Percentiles rank a stretch among this genome's conserved stretches.
Conservation (phyloP, 2,113 vertebrate genomes). For the Trematocara macrostoma region DNA sequence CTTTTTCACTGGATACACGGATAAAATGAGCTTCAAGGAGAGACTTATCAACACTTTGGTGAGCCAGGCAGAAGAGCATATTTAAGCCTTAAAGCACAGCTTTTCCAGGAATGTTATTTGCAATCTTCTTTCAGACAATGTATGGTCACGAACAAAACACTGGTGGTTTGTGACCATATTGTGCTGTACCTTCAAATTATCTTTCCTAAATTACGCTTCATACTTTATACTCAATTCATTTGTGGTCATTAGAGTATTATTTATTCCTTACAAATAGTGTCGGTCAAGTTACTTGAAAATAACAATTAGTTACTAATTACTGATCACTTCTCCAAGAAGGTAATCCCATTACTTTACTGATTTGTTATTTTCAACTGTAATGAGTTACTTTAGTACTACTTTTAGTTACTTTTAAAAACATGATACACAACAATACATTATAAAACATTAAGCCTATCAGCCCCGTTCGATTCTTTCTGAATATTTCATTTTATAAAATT, state of each 20-base stretch:
- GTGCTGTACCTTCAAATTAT: background rate
- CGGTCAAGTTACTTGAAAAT: background rate
- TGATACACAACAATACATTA: accelerated
- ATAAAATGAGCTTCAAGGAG: conserved; percentile 79
- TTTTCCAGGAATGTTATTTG: background rate
- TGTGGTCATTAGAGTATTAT: background rate
- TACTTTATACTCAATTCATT: background rate
- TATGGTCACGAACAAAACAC: background rate
- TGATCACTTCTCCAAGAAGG: background rate
- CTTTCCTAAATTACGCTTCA: background rate
- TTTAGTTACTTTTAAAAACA: background rate
- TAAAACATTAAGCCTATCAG: background rate
- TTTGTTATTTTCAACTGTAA: background rate
- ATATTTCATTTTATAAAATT: background rate
- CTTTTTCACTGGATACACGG: conserved; percentile 65
- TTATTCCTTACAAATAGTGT: background rate
- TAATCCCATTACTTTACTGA: background rate
- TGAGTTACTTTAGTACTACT: background rate
- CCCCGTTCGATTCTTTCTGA: background rate
- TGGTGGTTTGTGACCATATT: background rate
- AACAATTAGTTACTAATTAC: background rate
- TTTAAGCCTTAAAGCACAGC: background rate
- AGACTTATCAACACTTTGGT: conserved; percentile 73
- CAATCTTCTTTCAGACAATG: background rate
- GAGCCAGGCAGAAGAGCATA: background rate